Evolutionary conservation across 2,888 invertebrate species (phyloP).

Genomic region (Osmoderma eremita): DNA sequence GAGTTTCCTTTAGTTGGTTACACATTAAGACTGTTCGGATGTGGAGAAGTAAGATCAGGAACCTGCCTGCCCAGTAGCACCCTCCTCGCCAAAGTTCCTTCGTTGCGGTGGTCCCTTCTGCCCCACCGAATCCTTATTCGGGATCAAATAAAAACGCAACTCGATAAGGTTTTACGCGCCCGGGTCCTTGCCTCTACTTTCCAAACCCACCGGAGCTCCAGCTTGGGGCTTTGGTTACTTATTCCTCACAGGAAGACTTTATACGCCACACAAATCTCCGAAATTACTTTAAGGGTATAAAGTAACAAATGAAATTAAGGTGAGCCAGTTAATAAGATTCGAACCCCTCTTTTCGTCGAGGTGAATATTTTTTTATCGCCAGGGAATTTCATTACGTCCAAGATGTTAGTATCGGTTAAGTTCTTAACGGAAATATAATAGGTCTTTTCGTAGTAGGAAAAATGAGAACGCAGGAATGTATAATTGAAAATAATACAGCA

Average conservation of each 20-base stretch:
- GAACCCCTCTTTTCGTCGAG: constrained; percentile 26
- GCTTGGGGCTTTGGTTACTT: constrained; percentile 28
- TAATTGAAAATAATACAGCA: constrained; percentile 21
- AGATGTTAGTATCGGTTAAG: constrained; percentile 17
- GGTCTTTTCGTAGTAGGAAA: neutral
- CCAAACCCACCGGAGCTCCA: constrained; percentile 14
- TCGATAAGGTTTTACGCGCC: constrained; percentile 36
- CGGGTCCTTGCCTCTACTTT: constrained; percentile 20
- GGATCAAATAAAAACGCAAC: constrained; percentile 40
- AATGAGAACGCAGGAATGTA: neutral
- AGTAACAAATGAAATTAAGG: constrained; percentile 38
- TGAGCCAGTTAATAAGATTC: constrained; percentile 36
- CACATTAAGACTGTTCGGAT: constrained; percentile 22
- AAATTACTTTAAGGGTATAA: constrained; percentile 39
- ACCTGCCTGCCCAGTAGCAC: constrained; percentile 3
- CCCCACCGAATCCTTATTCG: constrained; percentile 24
- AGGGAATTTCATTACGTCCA: constrained; percentile 28
- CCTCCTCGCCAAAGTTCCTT: constrained; percentile 3
- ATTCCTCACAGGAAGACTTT: constrained; percentile 37
- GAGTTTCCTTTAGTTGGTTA: constrained; percentile 28
- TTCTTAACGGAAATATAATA: constrained; percentile 2
- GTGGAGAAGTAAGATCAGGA: constrained; percentile 17
- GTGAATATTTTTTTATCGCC: constrained; percentile 38
- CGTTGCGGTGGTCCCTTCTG: neutral
- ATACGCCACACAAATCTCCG: constrained; percentile 37